These are phyloP conservation scores for Cosmorhoe ocellata DNA, from an alignment of 2,888 invertebrate genomes.

Conservation along the genomic window DNA sequence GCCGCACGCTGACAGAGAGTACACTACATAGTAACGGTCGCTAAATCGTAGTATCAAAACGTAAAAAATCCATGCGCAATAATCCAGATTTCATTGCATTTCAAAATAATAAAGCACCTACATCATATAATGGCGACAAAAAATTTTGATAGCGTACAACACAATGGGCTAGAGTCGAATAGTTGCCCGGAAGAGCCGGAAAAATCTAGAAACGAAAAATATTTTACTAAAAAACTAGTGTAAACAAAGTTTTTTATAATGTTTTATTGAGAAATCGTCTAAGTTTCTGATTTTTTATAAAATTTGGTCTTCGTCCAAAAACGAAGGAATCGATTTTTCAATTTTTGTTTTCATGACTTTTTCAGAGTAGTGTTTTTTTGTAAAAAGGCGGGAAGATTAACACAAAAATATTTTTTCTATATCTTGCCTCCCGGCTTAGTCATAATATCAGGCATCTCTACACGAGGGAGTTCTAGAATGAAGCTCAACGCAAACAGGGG, in stretches of 20 bases:
- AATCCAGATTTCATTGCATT: constrained; percentile 31
- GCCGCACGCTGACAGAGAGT: not conserved
- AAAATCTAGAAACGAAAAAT: not conserved
- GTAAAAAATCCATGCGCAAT: constrained; percentile 1
- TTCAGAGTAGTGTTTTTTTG: no score
- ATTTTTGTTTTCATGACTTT: no score
- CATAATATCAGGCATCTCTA: constrained; percentile 1
- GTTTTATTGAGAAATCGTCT: no score
- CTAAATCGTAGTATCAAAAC: constrained; percentile 8
- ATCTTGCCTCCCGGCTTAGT: not conserved
- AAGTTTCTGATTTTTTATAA: no score
- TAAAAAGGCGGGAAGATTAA: no score
- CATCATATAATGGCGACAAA: constrained; percentile 39
- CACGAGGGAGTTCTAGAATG: constrained; percentile 21
- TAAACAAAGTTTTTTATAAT: no score
- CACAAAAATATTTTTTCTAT: no score
- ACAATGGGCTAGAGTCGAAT: constrained; percentile 5
- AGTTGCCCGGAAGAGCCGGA: not conserved
- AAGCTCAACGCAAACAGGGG: constrained; percentile 56
- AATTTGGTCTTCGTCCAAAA: no score
- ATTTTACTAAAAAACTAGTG: no score
- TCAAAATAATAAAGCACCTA: constrained; percentile 50
- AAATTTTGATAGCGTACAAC: constrained; percentile 41
- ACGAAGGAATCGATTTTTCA: no score
- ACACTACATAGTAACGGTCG: constrained; percentile 9